Conservation (phyloP, 2,888 invertebrate species). For the Hoplodrina ambigua region DNA sequence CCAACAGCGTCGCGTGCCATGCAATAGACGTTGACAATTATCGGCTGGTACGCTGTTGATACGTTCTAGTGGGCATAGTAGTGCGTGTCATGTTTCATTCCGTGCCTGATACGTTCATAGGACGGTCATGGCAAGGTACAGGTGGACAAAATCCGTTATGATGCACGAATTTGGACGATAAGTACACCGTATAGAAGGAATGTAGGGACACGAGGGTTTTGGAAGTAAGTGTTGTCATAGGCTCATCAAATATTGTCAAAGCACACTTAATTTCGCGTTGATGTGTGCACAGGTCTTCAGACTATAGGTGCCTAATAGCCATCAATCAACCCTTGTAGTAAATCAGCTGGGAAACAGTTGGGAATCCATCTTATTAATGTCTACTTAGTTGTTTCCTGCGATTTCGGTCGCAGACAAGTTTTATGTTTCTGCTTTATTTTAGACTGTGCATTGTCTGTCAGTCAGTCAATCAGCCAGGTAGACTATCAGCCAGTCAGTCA, state of each 20-base stretch:
- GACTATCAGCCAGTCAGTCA: background rate
- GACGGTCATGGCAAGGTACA: too few species aligned
- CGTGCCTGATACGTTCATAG: too few species aligned
- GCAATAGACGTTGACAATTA: too few species aligned
- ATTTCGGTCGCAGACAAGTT: constrained; percentile 7
- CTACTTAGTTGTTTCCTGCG: constrained; percentile 20
- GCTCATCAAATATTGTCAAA: background rate
- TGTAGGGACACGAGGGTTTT: too few species aligned
- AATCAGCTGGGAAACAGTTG: constrained; percentile 13
- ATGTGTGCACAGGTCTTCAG: background rate
- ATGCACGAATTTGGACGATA: too few species aligned
- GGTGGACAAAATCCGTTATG: too few species aligned
- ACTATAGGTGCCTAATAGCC: background rate
- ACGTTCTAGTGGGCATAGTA: too few species aligned
- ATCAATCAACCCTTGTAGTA: background rate
- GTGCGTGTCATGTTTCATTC: too few species aligned
- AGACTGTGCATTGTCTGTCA: constrained; percentile 11
- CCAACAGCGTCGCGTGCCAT: too few species aligned
- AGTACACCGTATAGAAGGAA: too few species aligned
- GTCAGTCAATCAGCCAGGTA: background rate
- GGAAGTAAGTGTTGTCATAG: too few species aligned
- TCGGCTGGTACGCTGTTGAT: too few species aligned
- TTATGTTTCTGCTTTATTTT: constrained; percentile 6
- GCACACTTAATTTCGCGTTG: background rate
- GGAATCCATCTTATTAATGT: constrained; percentile 23